Evolutionary conservation across 2,113 vertebrate species (phyloP), one percentile per base, ranked within the genome.

Genomic region (Marmota flaviventris): DNA sequence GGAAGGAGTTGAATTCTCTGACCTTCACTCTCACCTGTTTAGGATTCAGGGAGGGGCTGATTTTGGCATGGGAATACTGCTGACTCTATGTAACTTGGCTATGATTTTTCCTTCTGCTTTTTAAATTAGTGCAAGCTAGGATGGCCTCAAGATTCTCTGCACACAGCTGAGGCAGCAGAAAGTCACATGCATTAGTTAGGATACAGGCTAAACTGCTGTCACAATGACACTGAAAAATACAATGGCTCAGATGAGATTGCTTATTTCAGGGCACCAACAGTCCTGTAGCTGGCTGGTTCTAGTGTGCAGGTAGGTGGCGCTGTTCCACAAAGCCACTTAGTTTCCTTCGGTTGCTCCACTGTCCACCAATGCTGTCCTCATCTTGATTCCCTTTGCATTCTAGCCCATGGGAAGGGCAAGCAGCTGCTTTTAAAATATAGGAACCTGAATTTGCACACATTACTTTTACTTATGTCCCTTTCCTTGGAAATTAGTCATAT

Each of bases 161-260:
- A 63, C 92, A 65, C 8, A 94, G 96, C 96, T 95, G 95, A 95
- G 75, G 29, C 96, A 94, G 96, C 92, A 97, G 53, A 94, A 96
- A 97, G 96, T 94, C 85, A 75, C 94, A 56, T 51, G 93, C 79
- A 69, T 96, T 82, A 86, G 95, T 96, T 97, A 96, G 91, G 86
- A 70, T 63, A 17, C 65, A 48, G 45, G 83, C 65, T 95, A 76
- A 92, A 72, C 84, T 87, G 65, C 96, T 94, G 94, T 93, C 96
- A 92, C 39, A 48, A 90, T 48, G 79, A 69, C 89, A 32, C 70
- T 58, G 89, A 93, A 61, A 91, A 79, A 93, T 53, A 48, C 61
- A 27, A 58, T 25, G n/a, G 32, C 72, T 92, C 58, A 7, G 56
- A 56, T 1, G 51, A 83, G 25, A n/a, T 48, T 48, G 89, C 48